Percentiles rank a stretch among this genome's conserved stretches.
Evolutionary conservation across 1,140 invertebrate species (phyloP).

Genomic region (Lordiphosa stackelbergi): DNA sequence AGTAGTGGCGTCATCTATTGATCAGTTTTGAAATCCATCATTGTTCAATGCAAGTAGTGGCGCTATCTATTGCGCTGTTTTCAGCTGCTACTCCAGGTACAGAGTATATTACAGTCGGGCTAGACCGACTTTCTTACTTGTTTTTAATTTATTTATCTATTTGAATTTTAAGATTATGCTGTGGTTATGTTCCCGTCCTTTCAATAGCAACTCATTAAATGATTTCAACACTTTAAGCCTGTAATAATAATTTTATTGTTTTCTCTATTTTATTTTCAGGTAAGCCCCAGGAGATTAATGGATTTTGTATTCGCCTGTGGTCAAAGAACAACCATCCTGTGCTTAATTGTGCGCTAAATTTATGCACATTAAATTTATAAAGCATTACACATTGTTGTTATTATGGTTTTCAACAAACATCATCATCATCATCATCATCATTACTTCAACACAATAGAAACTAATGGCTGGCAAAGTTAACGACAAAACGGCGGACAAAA

Average conservation of each 20-base stretch:
- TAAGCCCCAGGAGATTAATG: constrained; percentile 17
- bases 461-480: constrained; percentile 38
- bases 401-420: constrained; percentile 37
- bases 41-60: no score
- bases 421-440: constrained; percentile 45
- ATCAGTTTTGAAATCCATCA: no score
- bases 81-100: no score
- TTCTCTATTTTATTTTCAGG: constrained; percentile 35
- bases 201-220: no score
- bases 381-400: constrained; percentile 47
- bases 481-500: constrained; percentile 41
- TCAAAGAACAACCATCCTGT: constrained; percentile 22
- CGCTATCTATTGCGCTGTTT: no score
- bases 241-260: background rate
- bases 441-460: constrained; percentile 29
- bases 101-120: no score
- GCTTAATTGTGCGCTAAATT: constrained; percentile 61
- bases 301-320: background rate
- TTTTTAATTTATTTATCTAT: no score
- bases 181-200: no score
- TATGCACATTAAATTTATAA: constrained; percentile 61
- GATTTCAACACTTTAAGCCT: no score
- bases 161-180: no score
- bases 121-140: no score
- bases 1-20: no score